phyloP scores from a whole-genome alignment of 23 tunicate species.

The Phallusia fumigata region DNA sequence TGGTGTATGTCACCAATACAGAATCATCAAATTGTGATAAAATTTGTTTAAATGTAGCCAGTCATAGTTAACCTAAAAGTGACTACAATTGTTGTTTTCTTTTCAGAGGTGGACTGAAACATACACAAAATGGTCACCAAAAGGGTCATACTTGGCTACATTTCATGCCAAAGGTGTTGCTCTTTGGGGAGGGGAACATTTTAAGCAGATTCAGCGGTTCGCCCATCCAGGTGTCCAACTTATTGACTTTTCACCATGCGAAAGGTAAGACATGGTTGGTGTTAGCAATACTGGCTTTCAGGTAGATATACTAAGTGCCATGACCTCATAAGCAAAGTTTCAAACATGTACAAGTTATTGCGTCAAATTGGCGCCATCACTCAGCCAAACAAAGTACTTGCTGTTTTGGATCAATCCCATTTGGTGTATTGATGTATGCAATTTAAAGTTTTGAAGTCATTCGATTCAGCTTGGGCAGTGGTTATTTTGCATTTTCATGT shows the following conservation, averaged over 20 bases:
- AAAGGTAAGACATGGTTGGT: conserved; percentile 40
- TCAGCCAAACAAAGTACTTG: too few relatives aligned
- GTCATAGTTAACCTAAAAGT: neutral
- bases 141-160: conserved; percentile 86
- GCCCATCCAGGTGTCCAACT: conserved; percentile 84
- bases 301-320: too few relatives aligned
- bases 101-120: conserved; percentile 95
- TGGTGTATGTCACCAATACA: neutral
- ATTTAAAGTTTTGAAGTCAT: too few relatives aligned
- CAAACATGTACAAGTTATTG: too few relatives aligned
- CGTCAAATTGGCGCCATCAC: too few relatives aligned
- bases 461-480: too few relatives aligned
- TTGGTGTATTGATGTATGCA: too few relatives aligned
- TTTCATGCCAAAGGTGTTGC: conserved; percentile 91
- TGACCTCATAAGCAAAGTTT: too few relatives aligned
- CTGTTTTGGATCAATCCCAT: too few relatives aligned
- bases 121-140: conserved; percentile 90
- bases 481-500: too few relatives aligned
- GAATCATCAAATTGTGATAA: neutral
- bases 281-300: too few relatives aligned
- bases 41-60: neutral
- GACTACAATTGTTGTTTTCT: neutral
- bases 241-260: conserved; percentile 96
- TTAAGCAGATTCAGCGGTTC: conserved; percentile 80
- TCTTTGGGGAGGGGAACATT: conserved; percentile 86